Evolutionary conservation across 2,888 invertebrate species (phyloP).

Genomic region (Mythimna impura): DNA sequence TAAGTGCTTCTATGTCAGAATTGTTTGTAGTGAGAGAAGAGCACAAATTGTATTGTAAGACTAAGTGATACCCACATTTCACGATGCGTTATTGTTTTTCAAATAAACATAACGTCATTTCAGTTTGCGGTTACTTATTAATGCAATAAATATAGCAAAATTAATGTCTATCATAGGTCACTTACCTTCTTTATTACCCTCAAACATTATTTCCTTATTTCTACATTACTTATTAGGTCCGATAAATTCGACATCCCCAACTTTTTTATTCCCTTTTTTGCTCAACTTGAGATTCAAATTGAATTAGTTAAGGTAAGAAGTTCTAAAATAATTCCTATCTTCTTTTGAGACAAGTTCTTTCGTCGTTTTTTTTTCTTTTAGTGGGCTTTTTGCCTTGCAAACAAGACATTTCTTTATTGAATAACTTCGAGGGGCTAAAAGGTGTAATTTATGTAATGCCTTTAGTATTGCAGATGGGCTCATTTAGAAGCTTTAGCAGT

Average conservation of each 20-base stretch:
- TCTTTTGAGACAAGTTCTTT: conserved; percentile 57
- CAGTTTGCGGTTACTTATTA: conserved; percentile 48
- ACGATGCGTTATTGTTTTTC: conserved; percentile 45
- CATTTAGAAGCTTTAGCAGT: neutral
- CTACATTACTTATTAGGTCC: conserved; percentile 42
- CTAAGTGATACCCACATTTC: conserved; percentile 33
- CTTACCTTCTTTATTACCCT: conserved; percentile 33
- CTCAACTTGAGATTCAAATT: conserved; percentile 58
- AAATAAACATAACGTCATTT: conserved; percentile 47
- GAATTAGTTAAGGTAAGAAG: conserved; percentile 65
- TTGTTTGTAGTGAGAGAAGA: conserved; percentile 38
- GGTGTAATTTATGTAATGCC: conserved; percentile 50
- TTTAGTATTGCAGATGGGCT: conserved; percentile 15
- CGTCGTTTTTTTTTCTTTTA: conserved; percentile 52
- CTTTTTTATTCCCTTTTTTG: conserved; percentile 54
- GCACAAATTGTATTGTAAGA: conserved; percentile 17
- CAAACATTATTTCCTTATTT: conserved; percentile 31
- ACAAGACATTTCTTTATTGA: conserved; percentile 62
- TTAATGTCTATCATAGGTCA: conserved; percentile 36
- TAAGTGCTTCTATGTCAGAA: conserved; percentile 28
- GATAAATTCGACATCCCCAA: conserved; percentile 54
- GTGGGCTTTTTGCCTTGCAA: conserved; percentile 51
- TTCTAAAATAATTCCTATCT: conserved; percentile 63
- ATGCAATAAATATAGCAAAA: conserved; percentile 45
- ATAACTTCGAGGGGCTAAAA: conserved; percentile 52